Base-by-base conservation (phyloP, 2,888 invertebrate species). In the Pteria penguin region DNA sequence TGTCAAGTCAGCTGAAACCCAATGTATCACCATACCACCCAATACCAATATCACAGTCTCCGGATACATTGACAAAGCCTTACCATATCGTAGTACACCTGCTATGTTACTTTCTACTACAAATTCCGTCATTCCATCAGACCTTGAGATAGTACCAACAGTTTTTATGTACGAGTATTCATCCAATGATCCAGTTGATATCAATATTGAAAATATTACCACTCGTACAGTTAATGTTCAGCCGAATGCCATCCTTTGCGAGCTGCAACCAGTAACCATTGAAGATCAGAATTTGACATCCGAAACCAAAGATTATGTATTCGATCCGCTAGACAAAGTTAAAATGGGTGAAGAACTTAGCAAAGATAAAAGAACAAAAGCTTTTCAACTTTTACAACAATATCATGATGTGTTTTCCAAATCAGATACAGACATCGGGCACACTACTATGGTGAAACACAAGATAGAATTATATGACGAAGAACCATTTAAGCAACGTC, bases 321-420 rank as follows among this genome's bases (percentile, higher is more conserved):
- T 57, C 22, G 71, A 68, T 8, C 31, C 27, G 14, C 5, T 68
- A 26, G 65, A 82, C 14, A 58, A 65, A 29, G 78, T 78, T 33
- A 32, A 58, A 18, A n/a, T n/a, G n/a, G n/a, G n/a, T n/a, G 82
- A 79, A 8, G 54, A 79, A 14, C 74, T 81, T 24, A 61, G 8
- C 2, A 58, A 80, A 68, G 66, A 74, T 29, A 26, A 74, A 55
- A 14, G 54, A 29, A n/a, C 29, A 8, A 29, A 4, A 54, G 67
- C 22, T 2, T 32, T 27, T 26, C 22, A 67, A 4, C 26, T 74
- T 2, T 29, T 74, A 11, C 22, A n/a, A 11, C 8, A 52, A 4
- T 61, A 33, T 29, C 2, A 11, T 22, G 57, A 69, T 24, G 33
- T 75, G 33, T 75, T 75, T 52, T 61, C 73, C 27, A 62, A 14